phyloP scores from a whole-genome alignment of 2,113 vertebrate species.

The Artemisiospiza belli region DNA sequence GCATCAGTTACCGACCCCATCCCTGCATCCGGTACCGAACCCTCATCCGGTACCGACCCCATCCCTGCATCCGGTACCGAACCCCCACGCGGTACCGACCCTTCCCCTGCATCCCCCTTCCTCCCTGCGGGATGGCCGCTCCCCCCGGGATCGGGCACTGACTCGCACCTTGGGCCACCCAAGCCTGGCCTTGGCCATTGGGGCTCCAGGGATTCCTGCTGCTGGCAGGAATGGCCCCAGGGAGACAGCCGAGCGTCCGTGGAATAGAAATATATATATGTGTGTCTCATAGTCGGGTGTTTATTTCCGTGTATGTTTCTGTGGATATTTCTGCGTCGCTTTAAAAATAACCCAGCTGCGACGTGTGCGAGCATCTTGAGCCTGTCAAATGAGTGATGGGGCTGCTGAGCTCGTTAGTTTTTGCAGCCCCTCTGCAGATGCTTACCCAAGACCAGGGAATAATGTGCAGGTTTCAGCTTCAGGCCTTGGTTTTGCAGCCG shows the following conservation, averaged over 20 bases:
- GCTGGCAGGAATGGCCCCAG: neutral
- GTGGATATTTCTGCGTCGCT: fast-evolving
- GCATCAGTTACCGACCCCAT: fast-evolving
- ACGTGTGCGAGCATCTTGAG: neutral
- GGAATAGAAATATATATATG: fast-evolving
- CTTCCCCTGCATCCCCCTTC: neutral
- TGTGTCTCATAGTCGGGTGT: fast-evolving
- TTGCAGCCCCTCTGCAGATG: neutral
- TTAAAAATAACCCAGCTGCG: neutral
- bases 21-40: too few relatives aligned
- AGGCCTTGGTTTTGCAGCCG: neutral
- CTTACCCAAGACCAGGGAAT: neutral
- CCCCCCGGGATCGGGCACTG: neutral
- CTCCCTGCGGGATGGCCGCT: neutral
- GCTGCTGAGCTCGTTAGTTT: neutral
- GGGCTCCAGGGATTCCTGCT: fast-evolving
- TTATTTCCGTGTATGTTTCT: neutral
- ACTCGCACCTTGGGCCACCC: neutral
- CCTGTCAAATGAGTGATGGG: neutral
- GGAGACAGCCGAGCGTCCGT: fast-evolving
- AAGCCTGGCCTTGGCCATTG: fast-evolving
- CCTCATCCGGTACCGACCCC: too few relatives aligned
- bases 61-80: too few relatives aligned
- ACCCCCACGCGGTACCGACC: neutral
- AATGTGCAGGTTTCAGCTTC: neutral